Conservation (phyloP, 2,113 vertebrate species). For the Campylorhamphus procurvoides region DNA sequence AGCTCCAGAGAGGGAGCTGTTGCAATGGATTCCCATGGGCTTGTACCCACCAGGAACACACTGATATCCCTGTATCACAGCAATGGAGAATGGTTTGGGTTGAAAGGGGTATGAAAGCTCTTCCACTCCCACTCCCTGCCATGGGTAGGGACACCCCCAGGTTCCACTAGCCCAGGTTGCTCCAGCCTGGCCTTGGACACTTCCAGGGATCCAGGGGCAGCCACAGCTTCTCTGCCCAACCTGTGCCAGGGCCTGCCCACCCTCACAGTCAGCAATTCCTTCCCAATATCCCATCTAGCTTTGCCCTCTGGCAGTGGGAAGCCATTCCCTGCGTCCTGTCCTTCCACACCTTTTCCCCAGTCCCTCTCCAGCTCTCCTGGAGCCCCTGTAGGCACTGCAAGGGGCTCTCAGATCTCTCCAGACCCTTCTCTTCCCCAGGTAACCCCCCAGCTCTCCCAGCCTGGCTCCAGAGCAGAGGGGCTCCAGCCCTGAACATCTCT, state of each 20-base stretch:
- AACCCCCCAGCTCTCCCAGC: not conserved
- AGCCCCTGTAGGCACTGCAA: not conserved
- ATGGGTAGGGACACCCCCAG: not conserved
- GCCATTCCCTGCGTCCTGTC: not conserved
- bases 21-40: fast-evolving
- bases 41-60: not conserved
- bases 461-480: not conserved
- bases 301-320: not conserved
- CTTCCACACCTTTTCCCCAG: not conserved
- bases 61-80: not conserved
- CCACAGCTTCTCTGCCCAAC: not conserved
- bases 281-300: not conserved
- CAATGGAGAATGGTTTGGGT: not conserved
- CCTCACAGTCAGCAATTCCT: not conserved
- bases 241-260: not conserved
- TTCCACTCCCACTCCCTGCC: too few relatives aligned
- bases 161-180: not conserved
- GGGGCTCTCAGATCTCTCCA: not conserved
- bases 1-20: not conserved
- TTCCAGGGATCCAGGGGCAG: not conserved
- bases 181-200: not conserved
- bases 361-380: not conserved
- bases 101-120: not conserved
- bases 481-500: not conserved
- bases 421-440: not conserved